Conservation (phyloP, 2,797 vertebrate species). For the Centropyge bicolor region DNA sequence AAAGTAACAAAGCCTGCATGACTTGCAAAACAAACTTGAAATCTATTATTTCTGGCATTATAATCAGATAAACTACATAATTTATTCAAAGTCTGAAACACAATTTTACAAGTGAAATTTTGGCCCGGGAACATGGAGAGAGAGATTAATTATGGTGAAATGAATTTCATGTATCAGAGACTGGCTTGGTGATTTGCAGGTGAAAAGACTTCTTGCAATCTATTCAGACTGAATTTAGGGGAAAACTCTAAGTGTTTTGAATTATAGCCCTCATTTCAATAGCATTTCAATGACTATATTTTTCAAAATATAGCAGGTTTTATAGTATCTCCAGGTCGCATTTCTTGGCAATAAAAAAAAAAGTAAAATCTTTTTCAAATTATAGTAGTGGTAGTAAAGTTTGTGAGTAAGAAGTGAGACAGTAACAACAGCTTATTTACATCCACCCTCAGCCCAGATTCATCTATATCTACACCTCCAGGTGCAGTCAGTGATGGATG, state of each 20-base stretch:
- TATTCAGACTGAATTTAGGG: neutral
- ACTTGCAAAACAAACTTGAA: neutral
- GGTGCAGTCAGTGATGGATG: neutral
- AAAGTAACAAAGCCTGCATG: neutral
- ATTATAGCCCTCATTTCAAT: slow-evolving; percentile 4
- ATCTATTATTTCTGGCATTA: neutral
- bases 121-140: neutral
- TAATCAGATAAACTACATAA: neutral
- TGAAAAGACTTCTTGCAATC: neutral
- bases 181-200: neutral
- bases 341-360: neutral
- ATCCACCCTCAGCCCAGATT: neutral
- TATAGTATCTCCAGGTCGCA: neutral
- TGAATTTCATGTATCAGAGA: neutral
- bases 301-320: neutral
- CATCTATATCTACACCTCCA: neutral
- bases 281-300: slow-evolving; percentile 7
- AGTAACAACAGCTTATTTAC: neutral
- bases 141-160: neutral
- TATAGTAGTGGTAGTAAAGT: neutral
- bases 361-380: slow-evolving; percentile 2
- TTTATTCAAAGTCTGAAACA: neutral
- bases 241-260: neutral
- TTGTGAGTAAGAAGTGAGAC: neutral
- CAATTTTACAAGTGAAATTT: neutral